phyloP scores from a whole-genome alignment of 1,140 invertebrate species.

The Nymphalis io region DNA sequence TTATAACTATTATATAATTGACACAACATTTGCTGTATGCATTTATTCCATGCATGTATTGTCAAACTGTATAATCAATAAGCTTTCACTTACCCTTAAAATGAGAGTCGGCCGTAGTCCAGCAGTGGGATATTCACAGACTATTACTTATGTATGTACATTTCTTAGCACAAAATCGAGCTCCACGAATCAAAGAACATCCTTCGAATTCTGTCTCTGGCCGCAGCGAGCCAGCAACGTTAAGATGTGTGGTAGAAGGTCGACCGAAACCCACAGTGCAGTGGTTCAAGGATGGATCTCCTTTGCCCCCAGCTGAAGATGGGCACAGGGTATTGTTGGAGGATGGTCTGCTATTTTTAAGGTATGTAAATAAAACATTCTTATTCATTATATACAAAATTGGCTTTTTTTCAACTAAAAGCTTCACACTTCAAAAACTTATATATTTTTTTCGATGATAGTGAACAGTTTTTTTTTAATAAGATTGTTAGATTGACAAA shows the following conservation, averaged over 20 bases:
- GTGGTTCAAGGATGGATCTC: constrained; percentile 83
- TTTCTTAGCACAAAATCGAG: constrained; percentile 86
- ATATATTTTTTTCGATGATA: too few species aligned
- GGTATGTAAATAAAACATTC: constrained; percentile 65
- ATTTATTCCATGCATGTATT: too few species aligned
- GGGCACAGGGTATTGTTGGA: constrained; percentile 92
- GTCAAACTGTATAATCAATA: too few species aligned
- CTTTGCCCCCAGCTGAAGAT: constrained; percentile 24
- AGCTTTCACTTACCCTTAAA: too few species aligned
- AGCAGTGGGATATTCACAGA: too few species aligned
- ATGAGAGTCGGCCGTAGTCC: too few species aligned
- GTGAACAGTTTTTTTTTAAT: too few species aligned
- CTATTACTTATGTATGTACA: background rate
- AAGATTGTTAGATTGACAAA: background rate
- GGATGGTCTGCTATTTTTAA: constrained; percentile 95
- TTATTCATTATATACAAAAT: too few species aligned
- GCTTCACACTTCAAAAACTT: too few species aligned
- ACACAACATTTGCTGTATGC: too few species aligned
- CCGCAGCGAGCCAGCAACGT: constrained; percentile 93
- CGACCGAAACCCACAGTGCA: constrained; percentile 92
- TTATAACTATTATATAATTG: too few species aligned
- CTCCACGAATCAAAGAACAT: constrained; percentile 96
- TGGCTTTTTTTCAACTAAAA: too few species aligned
- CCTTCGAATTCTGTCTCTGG: constrained; percentile 95
- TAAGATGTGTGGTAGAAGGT: constrained; percentile 95